Evolutionary conservation across 2,888 invertebrate species (phyloP), one percentile per base, ranked within the genome.

Genomic region (Ophion costatus): DNA sequence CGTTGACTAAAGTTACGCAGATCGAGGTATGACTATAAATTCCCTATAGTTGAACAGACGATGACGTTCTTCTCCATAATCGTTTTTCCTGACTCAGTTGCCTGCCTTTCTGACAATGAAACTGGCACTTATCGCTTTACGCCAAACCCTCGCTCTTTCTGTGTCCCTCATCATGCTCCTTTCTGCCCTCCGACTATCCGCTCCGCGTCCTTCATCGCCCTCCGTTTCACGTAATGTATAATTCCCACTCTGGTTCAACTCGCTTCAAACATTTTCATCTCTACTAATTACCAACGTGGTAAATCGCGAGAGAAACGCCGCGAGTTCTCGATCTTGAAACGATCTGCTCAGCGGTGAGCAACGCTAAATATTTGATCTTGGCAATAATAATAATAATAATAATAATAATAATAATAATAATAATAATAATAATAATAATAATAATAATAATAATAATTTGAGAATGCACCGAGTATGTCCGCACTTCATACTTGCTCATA

Each of bases 1-100:
- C 64, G 38, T 20, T 10, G n/a, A n/a, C 38, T 38, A 9, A 38
- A 66, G 38, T 66, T 29, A 79, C 33, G 38, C 42, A 38, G 51
- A 38, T 38, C 38, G 38, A 22, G 63, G 51, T 71, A n/a, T 24
- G 33, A 70, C 63, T 75, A 75, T 80, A 67, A 80, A 64, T 76
- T 71, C 3, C 38, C 51, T 80, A 66, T 75, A 75, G 45, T 80
- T 80, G n/a, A 64, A 70, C 38, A 64, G 57, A 56, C 56, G 64
- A 57, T 76, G 71, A 82, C 71, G 71, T 80, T 78, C 38, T 69
- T 75, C 57, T 70, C 75, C 33, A 66, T 45, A 66, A 80, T 63
- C 79, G 70, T 59, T 42, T 33, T 20, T 2, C 9, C 63, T 64
- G 56, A 56, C 20, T 29, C 33, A n/a, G 69, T 56, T 63, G n/a